Evolutionary conservation across 2,113 vertebrate genomes (phyloP), one percentile per base, ranked within the genome.

Genomic region (Mola mola): DNA sequence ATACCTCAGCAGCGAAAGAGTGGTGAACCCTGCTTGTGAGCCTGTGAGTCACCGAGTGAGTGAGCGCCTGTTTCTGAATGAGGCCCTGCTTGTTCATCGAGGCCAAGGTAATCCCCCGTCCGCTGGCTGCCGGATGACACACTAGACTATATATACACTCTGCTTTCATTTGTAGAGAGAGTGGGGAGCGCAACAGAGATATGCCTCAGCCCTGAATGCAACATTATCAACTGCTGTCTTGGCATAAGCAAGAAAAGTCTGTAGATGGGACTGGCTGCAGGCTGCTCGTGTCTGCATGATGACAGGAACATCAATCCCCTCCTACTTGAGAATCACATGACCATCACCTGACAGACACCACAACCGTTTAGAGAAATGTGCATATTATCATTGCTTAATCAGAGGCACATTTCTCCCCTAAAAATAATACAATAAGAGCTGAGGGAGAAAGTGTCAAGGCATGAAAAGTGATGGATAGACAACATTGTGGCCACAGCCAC

Each of bases 121-220:
- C 67, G 57, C 80, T 72, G 79, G 85, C 84, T 79, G 84, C 63
- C 13, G 81, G 77, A 72, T 78, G 79, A 84, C 87, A 86, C 87
- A 37, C 78, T 13, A 51, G 66, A 85, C 89, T 91, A 91, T 87
- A 90, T 89, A 92, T 91, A 89, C 84, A 70, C 87, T 51, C 80
- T 44, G 75, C 61, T 77, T 80, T 80, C 79, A 81, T 82, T 88
- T 77, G 80, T 52, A 53, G 24, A 55, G 51, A 26, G 49, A 22
- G 74, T 15, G 60, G 6, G 41, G 50, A 28, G 58, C 28, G 49
- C 2, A 26, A 9, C 38, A 44, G 74, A 33, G 72, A 70, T 40
- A 66, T 75, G 67, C 59, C 62, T 48, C 22, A 2, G 40, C 51
- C 51, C 57, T 61, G 5, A 58, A 55, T 76, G 78, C 83, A 84